Evolutionary conservation across 2,113 vertebrate genomes (phyloP).

Genomic region (Butorides virescens): DNA sequence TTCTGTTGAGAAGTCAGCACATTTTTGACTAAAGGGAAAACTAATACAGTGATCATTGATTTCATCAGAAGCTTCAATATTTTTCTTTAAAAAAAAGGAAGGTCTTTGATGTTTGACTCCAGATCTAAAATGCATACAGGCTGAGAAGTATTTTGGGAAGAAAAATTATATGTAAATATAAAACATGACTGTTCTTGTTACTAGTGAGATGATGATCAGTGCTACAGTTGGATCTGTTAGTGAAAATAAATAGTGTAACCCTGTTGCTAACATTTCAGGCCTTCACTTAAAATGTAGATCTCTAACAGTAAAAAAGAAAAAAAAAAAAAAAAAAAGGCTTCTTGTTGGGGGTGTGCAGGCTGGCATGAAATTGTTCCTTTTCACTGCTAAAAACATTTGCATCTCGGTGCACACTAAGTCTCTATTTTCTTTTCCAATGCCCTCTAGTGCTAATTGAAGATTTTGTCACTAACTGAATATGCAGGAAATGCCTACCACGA

Average conservation of each 20-base stretch:
- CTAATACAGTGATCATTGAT: background rate
- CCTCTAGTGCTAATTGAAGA: constrained; percentile 65
- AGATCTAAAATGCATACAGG: background rate
- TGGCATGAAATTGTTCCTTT: constrained; percentile 42
- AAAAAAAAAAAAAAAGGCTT: background rate
- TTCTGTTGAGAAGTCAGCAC: background rate
- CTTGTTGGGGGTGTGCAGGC: background rate
- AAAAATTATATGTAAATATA: background rate
- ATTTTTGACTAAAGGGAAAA: background rate
- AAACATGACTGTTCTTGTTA: background rate
- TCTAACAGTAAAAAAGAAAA: background rate
- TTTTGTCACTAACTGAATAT: constrained; percentile 56
- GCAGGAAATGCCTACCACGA: constrained; percentile 57
- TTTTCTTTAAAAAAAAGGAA: background rate
- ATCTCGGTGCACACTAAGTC: constrained; percentile 34
- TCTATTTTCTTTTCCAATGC: constrained; percentile 58
- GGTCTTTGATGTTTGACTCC: background rate
- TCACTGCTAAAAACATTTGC: constrained; percentile 47
- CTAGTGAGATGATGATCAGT: background rate
- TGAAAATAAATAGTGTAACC: constrained; percentile 3
- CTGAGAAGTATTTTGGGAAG: background rate
- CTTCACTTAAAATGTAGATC: constrained; percentile 38
- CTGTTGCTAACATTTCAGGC: background rate
- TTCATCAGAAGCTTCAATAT: background rate
- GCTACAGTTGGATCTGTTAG: background rate